Conservation (phyloP, 2,888 invertebrate species). For the Megaustenia siamemsis region DNA sequence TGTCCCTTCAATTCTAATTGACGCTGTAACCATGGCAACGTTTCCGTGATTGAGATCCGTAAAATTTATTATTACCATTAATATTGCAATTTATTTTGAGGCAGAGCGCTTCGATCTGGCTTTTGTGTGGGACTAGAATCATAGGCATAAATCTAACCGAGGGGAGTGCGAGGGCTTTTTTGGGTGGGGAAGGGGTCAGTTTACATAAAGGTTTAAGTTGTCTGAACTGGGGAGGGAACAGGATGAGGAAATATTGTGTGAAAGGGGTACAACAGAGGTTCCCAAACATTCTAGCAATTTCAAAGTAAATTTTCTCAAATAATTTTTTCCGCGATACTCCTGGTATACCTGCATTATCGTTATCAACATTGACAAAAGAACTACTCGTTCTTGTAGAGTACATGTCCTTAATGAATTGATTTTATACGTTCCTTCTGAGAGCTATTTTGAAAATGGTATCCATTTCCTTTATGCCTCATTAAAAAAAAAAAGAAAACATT, state of each 20-base stretch:
- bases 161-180: neutral
- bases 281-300: no score
- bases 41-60: constrained; percentile 60
- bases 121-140: constrained; percentile 39
- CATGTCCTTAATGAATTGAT: no score
- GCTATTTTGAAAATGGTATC: no score
- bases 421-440: no score
- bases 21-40: constrained; percentile 58
- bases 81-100: constrained; percentile 59
- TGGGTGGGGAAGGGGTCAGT: constrained; percentile 17
- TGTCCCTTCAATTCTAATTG: constrained; percentile 60
- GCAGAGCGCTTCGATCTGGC: constrained; percentile 27
- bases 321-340: no score
- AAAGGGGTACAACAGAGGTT: no score
- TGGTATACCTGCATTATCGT: no score
- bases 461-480: no score
- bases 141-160: constrained; percentile 37
- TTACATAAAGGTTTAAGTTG: constrained; percentile 1
- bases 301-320: no score
- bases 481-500: no score
- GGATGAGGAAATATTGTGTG: neutral
- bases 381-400: no score
- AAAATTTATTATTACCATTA: constrained; percentile 61
- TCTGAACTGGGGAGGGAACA: constrained; percentile 5
- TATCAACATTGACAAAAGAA: no score